Conservation (phyloP, 2,888 invertebrate species). For the Campoplex capitator region DNA sequence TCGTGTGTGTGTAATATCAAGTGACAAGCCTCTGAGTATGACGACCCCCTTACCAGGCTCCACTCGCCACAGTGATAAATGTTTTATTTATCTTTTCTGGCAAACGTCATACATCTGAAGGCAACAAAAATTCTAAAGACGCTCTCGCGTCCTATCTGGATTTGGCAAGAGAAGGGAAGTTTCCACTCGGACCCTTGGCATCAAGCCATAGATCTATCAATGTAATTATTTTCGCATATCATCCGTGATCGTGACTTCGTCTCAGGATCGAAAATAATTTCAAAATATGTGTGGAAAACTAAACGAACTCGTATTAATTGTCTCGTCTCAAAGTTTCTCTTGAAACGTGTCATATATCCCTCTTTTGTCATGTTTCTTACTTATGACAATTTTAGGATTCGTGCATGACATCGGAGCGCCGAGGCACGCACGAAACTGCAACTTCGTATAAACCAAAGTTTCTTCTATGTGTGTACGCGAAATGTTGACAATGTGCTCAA, state of each 20-base stretch:
- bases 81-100: slow-evolving; percentile 70
- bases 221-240: slow-evolving; percentile 80
- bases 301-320: background rate
- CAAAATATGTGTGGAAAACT: background rate
- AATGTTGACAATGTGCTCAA: background rate
- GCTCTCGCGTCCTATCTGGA: slow-evolving; percentile 77
- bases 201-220: slow-evolving; percentile 78
- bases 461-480: background rate
- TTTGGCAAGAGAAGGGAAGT: slow-evolving; percentile 73
- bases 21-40: slow-evolving; percentile 40
- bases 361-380: background rate
- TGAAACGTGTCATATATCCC: background rate
- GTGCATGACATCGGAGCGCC: slow-evolving; percentile 10
- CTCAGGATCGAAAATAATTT: slow-evolving; percentile 17
- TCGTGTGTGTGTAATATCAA: slow-evolving; percentile 20
- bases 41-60: slow-evolving; percentile 3
- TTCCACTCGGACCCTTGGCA: slow-evolving; percentile 72
- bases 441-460: background rate
- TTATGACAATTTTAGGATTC: background rate
- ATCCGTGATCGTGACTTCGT: slow-evolving; percentile 40
- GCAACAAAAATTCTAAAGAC: slow-evolving; percentile 73
- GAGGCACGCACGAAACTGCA: background rate
- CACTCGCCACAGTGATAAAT: slow-evolving; percentile 48
- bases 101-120: slow-evolving; percentile 74
- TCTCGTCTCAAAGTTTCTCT: background rate